Evolutionary conservation across 2,888 invertebrate genomes (phyloP).

Genomic region (Aphodius granarius): DNA sequence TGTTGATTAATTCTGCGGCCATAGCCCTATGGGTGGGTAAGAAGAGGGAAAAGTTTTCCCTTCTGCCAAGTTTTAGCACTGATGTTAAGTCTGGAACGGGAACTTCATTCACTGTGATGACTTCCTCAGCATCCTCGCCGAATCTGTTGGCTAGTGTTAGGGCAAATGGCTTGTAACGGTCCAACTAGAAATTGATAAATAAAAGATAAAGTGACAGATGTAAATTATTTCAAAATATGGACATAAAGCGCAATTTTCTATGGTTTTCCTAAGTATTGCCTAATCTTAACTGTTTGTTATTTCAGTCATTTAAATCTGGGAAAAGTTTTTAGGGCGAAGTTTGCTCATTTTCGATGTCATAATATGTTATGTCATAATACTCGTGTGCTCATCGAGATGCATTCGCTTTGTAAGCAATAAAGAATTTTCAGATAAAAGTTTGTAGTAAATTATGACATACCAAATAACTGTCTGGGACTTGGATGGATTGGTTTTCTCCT

Average conservation of each 20-base stretch:
- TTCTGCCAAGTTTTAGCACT: conserved; percentile 60
- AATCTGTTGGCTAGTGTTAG: conserved; percentile 64
- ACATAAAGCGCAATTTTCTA: no score
- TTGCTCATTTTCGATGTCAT: no score
- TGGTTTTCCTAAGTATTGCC: no score
- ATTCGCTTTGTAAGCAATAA: no score
- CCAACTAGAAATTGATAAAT: conserved; percentile 48
- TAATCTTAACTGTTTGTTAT: no score
- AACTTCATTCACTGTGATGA: conserved; percentile 59
- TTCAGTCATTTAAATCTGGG: no score
- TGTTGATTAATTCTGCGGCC: conserved; percentile 69
- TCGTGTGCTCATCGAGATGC: no score
- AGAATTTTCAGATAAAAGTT: neutral
- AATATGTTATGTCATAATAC: no score
- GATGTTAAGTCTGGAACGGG: conserved; percentile 61
- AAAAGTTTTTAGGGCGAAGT: no score
- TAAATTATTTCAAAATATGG: no score
- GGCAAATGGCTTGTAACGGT: conserved; percentile 61
- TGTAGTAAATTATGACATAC: conserved; percentile 54
- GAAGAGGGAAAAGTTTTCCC: conserved; percentile 74
- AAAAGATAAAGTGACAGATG: neutral
- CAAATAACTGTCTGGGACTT: conserved; percentile 63
- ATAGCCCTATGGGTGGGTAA: conserved; percentile 70
- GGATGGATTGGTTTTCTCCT: conserved; percentile 65
- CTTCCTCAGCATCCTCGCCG: conserved; percentile 57